Conservation (phyloP, 1,140 invertebrate species). For the Chymomyza costata region DNA sequence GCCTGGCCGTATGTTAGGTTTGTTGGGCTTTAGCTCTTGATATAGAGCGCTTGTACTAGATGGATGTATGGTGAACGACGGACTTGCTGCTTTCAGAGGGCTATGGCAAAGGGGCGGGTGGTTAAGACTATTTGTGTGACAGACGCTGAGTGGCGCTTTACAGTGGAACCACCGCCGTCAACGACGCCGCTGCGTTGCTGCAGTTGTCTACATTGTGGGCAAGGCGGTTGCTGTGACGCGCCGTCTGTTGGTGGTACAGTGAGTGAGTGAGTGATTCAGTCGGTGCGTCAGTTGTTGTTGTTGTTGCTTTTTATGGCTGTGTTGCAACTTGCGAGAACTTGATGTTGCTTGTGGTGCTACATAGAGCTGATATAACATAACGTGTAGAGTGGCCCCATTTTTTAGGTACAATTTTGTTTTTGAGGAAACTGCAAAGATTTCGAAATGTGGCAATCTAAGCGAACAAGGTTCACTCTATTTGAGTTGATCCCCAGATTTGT, state of each 20-base stretch:
- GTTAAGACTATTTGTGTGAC: conserved; percentile 21
- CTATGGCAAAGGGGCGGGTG: conserved; percentile 6
- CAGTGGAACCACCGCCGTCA: not conserved
- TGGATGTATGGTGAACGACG: conserved; percentile 31
- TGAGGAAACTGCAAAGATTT: conserved; percentile 7
- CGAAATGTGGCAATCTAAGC: conserved; percentile 2
- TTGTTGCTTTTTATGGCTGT: conserved; percentile 22
- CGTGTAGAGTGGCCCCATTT: conserved; percentile 26
- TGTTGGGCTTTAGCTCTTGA: no score
- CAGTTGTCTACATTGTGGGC: conserved; percentile 11
- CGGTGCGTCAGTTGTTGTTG: conserved; percentile 19
- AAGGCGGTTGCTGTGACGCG: not conserved
- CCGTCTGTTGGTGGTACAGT: conserved; percentile 4
- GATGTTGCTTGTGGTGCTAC: conserved; percentile 41
- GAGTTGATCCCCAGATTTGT: conserved; percentile 53
- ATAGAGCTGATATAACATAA: conserved; percentile 4
- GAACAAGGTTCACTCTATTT: conserved; percentile 50
- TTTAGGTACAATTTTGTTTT: no score
- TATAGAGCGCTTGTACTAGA: no score
- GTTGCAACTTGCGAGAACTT: conserved; percentile 21
- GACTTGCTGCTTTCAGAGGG: conserved; percentile 2
- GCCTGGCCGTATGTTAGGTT: conserved; percentile 23
- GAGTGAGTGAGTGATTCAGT: conserved; percentile 22
- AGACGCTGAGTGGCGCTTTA: conserved; percentile 7
- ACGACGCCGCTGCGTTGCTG: conserved; percentile 10